phyloP scores from a whole-genome alignment of 1,140 invertebrate species.

The Amphibalanus amphitrite region DNA sequence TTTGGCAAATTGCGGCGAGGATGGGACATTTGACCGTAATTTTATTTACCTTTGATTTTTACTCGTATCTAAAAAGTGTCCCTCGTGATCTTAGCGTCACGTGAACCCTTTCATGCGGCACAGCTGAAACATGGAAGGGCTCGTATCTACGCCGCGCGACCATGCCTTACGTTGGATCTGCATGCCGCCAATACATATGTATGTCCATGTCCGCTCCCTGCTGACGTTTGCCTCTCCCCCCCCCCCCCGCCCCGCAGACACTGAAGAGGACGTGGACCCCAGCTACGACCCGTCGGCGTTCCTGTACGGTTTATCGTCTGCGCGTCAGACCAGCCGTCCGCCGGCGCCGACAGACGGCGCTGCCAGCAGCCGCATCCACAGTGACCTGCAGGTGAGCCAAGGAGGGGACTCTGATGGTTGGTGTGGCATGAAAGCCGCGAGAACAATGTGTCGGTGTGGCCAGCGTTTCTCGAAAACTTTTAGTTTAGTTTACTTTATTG shows the following conservation, averaged over 20 bases:
- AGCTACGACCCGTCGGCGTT: constrained; percentile 77
- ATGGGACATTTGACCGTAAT: too few species aligned
- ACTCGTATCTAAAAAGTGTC: too few species aligned
- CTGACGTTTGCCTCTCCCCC: too few species aligned
- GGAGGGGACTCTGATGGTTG: too few species aligned
- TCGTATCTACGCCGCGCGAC: too few species aligned
- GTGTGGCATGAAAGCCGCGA: background rate
- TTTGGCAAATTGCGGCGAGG: too few species aligned
- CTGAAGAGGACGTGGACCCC: constrained; percentile 45
- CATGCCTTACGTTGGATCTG: too few species aligned
- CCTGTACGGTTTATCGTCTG: constrained; percentile 32
- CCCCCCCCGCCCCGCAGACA: constrained; percentile 1
- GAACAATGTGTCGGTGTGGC: background rate
- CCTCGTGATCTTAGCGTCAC: too few species aligned
- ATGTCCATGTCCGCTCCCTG: background rate
- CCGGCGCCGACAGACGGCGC: constrained; percentile 17
- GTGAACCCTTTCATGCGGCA: too few species aligned
- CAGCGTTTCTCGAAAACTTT: background rate
- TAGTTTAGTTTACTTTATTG: background rate
- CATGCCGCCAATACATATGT: too few species aligned
- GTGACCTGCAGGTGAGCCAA: background rate
- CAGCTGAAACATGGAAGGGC: too few species aligned
- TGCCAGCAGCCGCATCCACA: constrained; percentile 9
- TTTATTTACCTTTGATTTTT: too few species aligned
- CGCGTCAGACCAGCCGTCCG: background rate